Percentiles rank a stretch among this genome's conserved stretches.
Conservation (phyloP, 2,888 invertebrate species). For the Hypomecis punctinalis region DNA sequence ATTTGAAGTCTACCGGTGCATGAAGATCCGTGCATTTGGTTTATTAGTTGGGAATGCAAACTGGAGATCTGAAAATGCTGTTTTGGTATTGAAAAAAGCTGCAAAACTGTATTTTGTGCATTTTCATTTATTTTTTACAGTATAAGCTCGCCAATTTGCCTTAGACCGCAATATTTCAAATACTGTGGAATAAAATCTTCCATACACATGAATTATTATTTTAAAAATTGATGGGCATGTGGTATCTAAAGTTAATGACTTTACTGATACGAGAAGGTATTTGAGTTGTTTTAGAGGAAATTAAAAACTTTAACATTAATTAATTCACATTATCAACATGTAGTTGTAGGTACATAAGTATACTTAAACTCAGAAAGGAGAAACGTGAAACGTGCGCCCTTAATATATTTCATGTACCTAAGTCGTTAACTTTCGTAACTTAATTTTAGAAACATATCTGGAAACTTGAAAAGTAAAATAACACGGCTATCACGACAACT, state of each 20-base stretch:
- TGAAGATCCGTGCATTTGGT: constrained; percentile 67
- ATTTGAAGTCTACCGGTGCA: constrained; percentile 62
- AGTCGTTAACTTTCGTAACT: constrained; percentile 10
- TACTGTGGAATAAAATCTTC: no score
- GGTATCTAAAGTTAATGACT: no score
- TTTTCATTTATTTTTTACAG: neutral
- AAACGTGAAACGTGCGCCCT: neutral
- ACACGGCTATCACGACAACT: constrained; percentile 33
- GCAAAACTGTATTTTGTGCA: constrained; percentile 5
- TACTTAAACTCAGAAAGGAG: no score
- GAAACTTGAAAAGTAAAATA: constrained; percentile 22
- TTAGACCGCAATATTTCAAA: neutral
- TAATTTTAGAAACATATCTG: constrained; percentile 20
- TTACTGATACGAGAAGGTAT: no score
- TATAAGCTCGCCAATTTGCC: neutral
- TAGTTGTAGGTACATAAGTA: no score
- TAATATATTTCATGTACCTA: constrained; percentile 1
- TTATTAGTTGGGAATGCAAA: constrained; percentile 51
- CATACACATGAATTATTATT: no score
- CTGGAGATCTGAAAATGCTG: constrained; percentile 12
- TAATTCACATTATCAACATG: no score
- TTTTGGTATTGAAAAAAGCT: constrained; percentile 5
- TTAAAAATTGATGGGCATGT: no score
- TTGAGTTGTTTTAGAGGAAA: no score
- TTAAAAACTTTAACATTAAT: no score